phyloP scores from a whole-genome alignment of 2,888 invertebrate species.

The Noctua comes region DNA sequence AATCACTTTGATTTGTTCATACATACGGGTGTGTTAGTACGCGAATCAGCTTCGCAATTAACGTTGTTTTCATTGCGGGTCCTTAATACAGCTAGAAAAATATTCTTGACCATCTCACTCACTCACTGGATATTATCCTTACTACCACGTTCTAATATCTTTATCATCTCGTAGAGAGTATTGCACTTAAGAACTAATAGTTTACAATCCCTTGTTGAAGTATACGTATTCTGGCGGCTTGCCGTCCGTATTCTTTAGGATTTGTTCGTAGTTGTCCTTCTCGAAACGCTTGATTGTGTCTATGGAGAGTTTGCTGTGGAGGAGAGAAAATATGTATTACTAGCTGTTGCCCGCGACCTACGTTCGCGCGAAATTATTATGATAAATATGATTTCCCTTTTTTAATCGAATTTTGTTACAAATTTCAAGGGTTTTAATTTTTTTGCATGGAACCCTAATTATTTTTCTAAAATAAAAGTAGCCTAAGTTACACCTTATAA shows the following conservation, averaged over 20 bases:
- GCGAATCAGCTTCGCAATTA: too few relatives aligned
- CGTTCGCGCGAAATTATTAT: too few relatives aligned
- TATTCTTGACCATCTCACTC: slow-evolving; percentile 29
- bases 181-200: slow-evolving; percentile 40
- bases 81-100: neutral
- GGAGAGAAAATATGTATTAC: slow-evolving; percentile 32
- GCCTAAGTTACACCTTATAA: too few relatives aligned
- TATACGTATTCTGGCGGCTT: slow-evolving; percentile 94
- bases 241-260: slow-evolving; percentile 91
- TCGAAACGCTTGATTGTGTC: slow-evolving; percentile 94
- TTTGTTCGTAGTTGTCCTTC: slow-evolving; percentile 92
- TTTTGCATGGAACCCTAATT: too few relatives aligned
- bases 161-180: slow-evolving; percentile 17
- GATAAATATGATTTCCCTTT: too few relatives aligned
- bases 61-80: too few relatives aligned
- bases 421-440: too few relatives aligned
- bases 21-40: too few relatives aligned
- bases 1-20: too few relatives aligned
- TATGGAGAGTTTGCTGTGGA: slow-evolving; percentile 92
- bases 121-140: slow-evolving; percentile 9
- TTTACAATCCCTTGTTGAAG: slow-evolving; percentile 97
- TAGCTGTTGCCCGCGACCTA: too few relatives aligned
- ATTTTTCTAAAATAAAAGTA: too few relatives aligned
- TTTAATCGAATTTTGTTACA: too few relatives aligned
- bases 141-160: neutral